Conservation (phyloP, 2,113 vertebrate genomes). For the human region GRCh38 chr16:52598501-52599000, state of each 20-base stretch:
- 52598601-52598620: background rate
- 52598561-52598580: background rate
- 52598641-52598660: background rate
- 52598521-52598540: background rate
- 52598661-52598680: background rate
- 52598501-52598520: background rate
- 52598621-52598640: background rate
- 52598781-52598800: background rate
- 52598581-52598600: background rate
- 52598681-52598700: background rate
- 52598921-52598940: background rate
- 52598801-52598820: background rate
- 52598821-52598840: background rate
- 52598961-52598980: background rate
- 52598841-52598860: background rate
- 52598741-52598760: background rate
- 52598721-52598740: background rate
- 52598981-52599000: background rate
- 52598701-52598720: background rate
- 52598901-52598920: background rate
- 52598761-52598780: background rate
- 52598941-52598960: background rate
- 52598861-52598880: background rate
- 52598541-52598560: background rate
- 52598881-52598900: background rate